Base-by-base conservation (phyloP, 2,888 invertebrate genomes). In the Eurytoma adleriae region DNA sequence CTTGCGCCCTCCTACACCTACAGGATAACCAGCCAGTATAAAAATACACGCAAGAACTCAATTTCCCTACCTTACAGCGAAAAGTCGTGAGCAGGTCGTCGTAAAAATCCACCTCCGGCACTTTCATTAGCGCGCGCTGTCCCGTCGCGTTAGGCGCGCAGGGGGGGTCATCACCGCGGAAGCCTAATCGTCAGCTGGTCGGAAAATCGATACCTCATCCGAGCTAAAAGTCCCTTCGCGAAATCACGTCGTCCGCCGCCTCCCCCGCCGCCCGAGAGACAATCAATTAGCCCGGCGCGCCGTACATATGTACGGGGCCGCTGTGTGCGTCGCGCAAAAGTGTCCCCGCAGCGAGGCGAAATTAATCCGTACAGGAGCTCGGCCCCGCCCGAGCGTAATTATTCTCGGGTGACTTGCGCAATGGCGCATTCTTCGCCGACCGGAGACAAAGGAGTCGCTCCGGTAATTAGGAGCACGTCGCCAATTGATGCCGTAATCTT, bases 271-370 rank as follows among this genome's bases (percentile, higher is more conserved):
- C n/a, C 16, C n/a, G 10, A 20, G 3, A 20, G 30, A 61, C 52
- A 72, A 72, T 72, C 30, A 72, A 72, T 72, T 72, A 72, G 62
- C 62, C 61, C 27, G 30, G n/a, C n/a, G n/a, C 40, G 7, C 16
- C 40, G 1, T 18, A 10, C n/a, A n/a, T 30, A 18, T 61, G 14
- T 61, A 40, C n/a, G 1, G 12, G n/a, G 7, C 18, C 40, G 10
- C 40, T 40, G 7, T 40, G 10, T 40, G 40, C 40, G 18, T 12
- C 62, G 30, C 30, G 40, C 10, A 64, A 64, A 64, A 16, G 16
- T 16, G 10, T 16, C 62, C 14, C 71, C n/a, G 20, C 4, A 48
- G 40, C 50, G 57, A 40, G 27, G 57, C 66, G 20, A 67, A 74
- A 59, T 50, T 67, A 74, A 74, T 74, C 57, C 57, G 18, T 18